Base-by-base conservation (phyloP, 2,797 vertebrate genomes). In the Leptodactylus fallax region DNA sequence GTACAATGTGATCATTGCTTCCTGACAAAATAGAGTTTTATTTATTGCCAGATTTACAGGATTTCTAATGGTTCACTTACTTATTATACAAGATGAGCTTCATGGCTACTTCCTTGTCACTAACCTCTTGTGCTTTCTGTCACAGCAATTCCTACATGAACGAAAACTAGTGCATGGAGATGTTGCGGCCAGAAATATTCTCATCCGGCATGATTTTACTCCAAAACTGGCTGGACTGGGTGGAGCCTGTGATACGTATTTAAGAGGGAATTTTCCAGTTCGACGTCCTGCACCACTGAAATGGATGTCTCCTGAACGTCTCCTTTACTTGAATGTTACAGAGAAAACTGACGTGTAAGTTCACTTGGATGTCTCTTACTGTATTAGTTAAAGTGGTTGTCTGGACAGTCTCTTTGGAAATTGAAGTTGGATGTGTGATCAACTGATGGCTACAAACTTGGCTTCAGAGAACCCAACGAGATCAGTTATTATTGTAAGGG, bases 291-390 rank as follows among this genome's bases (percentile, higher is more conserved):
- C 93, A 3, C 94, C 95, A 4, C 79, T 96, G 92, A 99, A 99
- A 90, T 99, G 98, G 98, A 96, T 97, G 21, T 96, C 98, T 0
- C 98, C 98, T 0, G 98, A 99, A 91, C 86, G 96, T 49, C 93
- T 99, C 71, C 94, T 94, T 77, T 95, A 86, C 90, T 96, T 91
- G 79, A 67, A 94, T 0, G 90, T 93, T 13, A 92, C 92, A 91
- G 95, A 92, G 88, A 95, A 93, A 92, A 96, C 96, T 76, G 98
- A 99, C 65, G 79, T 97, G 98, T 99, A 94, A 55, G 96, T 91
- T 87, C 21, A 14, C 49, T 12, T 53, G 11, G 49, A n/a, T 74
- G 7, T 53, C 10, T 12, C 17, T 16, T 53, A 21, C 45, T 49
- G 19, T 9, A 19, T 19, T 8, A 65, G 21, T 23, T 65, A 27